These are phyloP conservation scores for Uria aalge DNA, from an alignment of 2,113 vertebrate species.

Conservation along the genomic window DNA sequence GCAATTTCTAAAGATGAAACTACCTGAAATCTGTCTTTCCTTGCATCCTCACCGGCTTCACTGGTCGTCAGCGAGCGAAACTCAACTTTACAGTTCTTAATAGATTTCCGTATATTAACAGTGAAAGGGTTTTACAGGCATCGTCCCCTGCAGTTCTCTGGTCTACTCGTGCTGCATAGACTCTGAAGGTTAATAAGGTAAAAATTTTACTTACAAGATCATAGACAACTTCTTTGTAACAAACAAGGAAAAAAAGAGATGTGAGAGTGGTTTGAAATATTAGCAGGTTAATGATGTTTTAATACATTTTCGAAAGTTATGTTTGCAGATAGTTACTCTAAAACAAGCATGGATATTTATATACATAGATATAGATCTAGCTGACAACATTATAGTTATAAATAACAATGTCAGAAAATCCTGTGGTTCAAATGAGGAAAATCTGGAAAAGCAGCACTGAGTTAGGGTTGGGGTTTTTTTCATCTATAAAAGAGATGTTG, in stretches of 20 bases:
- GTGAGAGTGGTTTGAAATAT: not conserved
- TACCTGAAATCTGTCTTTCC: not conserved
- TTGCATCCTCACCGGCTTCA: not conserved
- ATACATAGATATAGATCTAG: not conserved
- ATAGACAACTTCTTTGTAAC: not conserved
- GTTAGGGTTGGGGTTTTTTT: slow-evolving; percentile 16
- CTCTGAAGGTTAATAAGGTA: not conserved
- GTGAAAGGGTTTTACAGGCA: not conserved
- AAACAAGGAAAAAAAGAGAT: not conserved
- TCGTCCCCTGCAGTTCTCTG: not conserved
- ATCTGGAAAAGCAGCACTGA: slow-evolving; percentile 28
- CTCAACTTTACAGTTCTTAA: not conserved
- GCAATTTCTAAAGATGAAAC: not conserved
- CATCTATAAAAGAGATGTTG: not conserved
- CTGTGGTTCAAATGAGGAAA: slow-evolving; percentile 18
- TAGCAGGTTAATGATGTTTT: not conserved
- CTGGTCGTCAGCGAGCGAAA: not conserved
- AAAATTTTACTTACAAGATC: not conserved
- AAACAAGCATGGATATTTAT: not conserved
- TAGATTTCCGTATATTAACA: not conserved
- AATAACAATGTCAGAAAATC: slow-evolving; percentile 1
- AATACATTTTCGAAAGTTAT: slow-evolving; percentile 1
- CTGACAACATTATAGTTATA: not conserved
- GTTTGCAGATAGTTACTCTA: not conserved
- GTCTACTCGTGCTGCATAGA: not conserved